Evolutionary conservation across 1,140 invertebrate genomes (phyloP).

Genomic region (Lepidurus arcticus): DNA sequence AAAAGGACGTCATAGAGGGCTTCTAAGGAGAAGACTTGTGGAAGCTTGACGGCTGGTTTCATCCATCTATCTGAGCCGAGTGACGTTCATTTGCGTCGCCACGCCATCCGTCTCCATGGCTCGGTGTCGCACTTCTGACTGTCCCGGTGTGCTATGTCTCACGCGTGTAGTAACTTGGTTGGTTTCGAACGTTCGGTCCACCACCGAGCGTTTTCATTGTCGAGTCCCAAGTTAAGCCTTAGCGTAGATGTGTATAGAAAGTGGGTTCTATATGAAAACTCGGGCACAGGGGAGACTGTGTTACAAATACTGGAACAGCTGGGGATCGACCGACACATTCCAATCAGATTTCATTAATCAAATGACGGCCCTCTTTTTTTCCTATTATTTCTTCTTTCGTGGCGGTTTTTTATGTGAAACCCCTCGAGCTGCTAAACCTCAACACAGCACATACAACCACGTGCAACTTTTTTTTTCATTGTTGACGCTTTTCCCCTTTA

Average conservation of each 20-base stretch:
- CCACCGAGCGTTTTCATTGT: not conserved
- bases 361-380: not conserved
- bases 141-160: not conserved
- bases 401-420: constrained; percentile 7
- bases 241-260: too few relatives aligned
- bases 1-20: not conserved
- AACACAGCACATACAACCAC: not conserved
- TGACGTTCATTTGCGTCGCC: not conserved
- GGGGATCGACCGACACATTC: not conserved
- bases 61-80: not conserved
- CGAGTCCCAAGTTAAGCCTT: too few relatives aligned
- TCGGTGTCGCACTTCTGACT: not conserved
- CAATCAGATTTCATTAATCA: constrained; percentile 20
- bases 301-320: not conserved
- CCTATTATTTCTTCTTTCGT: not conserved
- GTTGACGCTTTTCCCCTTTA: not conserved
- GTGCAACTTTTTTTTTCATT: constrained; percentile 9
- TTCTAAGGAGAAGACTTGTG: not conserved
- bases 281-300: not conserved
- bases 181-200: not conserved
- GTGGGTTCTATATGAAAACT: not conserved
- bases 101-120: constrained; percentile 7
- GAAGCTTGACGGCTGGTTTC: not conserved
- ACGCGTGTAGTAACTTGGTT: not conserved
- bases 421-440: not conserved